Conservation (phyloP, 2,888 invertebrate species). For the Platynereis dumerilii region DNA sequence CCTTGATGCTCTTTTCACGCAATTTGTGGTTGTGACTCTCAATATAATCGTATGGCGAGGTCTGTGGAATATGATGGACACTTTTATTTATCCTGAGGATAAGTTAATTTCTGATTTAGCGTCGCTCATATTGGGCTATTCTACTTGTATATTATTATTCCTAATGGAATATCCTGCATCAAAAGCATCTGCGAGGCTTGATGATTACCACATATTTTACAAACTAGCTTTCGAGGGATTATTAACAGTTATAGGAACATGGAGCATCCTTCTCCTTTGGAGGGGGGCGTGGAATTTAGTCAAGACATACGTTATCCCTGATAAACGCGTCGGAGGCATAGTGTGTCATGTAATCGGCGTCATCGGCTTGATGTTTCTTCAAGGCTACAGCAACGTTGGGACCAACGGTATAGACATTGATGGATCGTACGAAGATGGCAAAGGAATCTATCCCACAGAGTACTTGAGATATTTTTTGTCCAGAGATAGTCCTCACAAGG, state of each 20-base stretch:
- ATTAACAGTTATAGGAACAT: conserved; percentile 33
- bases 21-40: conserved; percentile 36
- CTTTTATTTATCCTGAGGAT: conserved; percentile 30
- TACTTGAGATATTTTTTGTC: conserved; percentile 30
- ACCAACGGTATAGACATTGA: conserved; percentile 40
- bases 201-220: conserved; percentile 6
- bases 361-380: conserved; percentile 32
- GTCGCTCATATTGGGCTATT: conserved; percentile 32
- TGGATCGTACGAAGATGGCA: conserved; percentile 33
- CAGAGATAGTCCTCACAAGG: background rate
- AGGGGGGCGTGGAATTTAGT: conserved; percentile 39
- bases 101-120: conserved; percentile 30
- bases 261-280: conserved; percentile 40
- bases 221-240: conserved; percentile 37
- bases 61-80: conserved; percentile 39
- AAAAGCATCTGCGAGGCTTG: conserved; percentile 8
- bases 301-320: conserved; percentile 34
- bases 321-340: conserved; percentile 35
- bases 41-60: conserved; percentile 38
- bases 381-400: conserved; percentile 38
- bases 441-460: conserved; percentile 36
- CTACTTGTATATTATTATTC: conserved; percentile 14
- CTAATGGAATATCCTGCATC: conserved; percentile 22
- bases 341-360: conserved; percentile 37
- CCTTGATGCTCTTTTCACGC: conserved; percentile 36